Evolutionary conservation across 2,797 vertebrate species (phyloP), one percentile per base, ranked within the genome.

Genomic region (Tolypeutes matacus): DNA sequence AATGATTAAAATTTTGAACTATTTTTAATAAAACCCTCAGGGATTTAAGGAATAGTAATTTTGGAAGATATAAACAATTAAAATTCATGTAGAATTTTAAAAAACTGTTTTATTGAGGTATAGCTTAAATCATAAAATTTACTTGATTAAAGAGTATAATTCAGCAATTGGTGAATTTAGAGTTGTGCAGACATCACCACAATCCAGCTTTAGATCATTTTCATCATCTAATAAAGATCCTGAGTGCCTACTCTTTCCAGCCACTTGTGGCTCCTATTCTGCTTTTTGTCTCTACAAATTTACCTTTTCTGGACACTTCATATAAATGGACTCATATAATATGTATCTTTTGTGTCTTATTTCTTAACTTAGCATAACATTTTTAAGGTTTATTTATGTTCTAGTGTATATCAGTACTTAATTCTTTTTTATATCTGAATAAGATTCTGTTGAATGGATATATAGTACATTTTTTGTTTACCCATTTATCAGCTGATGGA

Each of bases 11-110:
- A 27, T 83, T 91, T 86, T 86, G 23, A 36, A 23, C 81, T 76
- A 73, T 89, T 94, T 95, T 65, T 53, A 94, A 39, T 11, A 85
- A 87, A 87, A 53, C 62, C 76, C 75, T 65, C 31, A 96, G 76
- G 91, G n/a, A 82, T 88, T 51, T 92, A 94, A 91, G 10, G 23
- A 87, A 88, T 62, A 93, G 25, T 86, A 93, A 77, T 90, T 91
- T 92, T 85, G 53, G 78, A 80, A 86, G 72, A 51, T 90, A 85
- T 36, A 77, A 89, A 81, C 36, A 88, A 53, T 69, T 90, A 82
- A 80, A 96, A 86, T 83, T 31, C 21, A 94, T 70, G 20, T 36
- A 49, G 62, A 62, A 9, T 72, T 93, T 77, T 53, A 0, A 49
- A 82, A 90, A 91, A 83, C 10, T 75, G 70, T 34, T 75, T 88